Evolutionary conservation across 2,113 vertebrate genomes (phyloP).

Genomic region (Oreochromis aureus): DNA sequence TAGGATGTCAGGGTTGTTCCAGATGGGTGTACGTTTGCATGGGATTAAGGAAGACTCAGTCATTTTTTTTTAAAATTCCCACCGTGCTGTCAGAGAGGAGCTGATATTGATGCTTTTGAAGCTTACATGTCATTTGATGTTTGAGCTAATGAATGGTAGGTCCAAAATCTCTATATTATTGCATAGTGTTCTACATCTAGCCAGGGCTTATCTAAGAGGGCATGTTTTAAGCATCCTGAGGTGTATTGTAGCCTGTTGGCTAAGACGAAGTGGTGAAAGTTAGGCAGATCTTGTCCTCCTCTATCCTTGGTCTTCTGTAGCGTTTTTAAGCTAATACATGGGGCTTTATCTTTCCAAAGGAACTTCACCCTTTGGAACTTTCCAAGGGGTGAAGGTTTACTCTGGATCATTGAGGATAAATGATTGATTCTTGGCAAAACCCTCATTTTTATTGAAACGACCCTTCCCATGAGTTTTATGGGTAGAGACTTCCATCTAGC

Average conservation of each 20-base stretch:
- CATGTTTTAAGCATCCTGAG: neutral
- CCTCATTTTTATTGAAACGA: neutral
- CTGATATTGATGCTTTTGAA: neutral
- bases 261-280: neutral
- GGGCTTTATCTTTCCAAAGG: neutral
- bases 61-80: neutral
- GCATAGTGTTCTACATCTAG: neutral
- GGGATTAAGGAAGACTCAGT: neutral
- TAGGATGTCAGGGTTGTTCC: neutral
- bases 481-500: neutral
- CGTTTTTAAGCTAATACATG: neutral
- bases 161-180: neutral
- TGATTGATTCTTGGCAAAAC: neutral
- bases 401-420: neutral
- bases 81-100: neutral
- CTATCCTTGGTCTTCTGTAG: neutral
- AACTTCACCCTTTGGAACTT: neutral
- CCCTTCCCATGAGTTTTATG: neutral
- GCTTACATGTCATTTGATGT: neutral
- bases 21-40: neutral
- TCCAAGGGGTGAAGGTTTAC: neutral
- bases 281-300: neutral
- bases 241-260: neutral
- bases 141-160: neutral
- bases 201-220: neutral